These are phyloP conservation scores for Cavia porcellus DNA, from an alignment of 2,113 vertebrate species.

Conservation along the genomic window DNA sequence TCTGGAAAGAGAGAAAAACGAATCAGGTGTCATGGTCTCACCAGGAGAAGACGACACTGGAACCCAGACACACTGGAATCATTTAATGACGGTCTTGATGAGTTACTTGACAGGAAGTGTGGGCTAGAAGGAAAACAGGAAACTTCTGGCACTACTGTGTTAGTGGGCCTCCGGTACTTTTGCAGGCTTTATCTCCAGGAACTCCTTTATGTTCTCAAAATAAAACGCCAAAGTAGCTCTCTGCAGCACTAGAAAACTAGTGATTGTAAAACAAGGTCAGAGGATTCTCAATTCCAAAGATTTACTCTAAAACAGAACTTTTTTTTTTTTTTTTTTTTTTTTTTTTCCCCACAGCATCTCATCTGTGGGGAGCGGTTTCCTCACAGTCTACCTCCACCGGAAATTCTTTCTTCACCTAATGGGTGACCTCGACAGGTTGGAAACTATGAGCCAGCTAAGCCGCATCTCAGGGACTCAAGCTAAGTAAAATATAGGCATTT, in stretches of 20 bases:
- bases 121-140: background rate
- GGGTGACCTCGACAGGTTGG: no score
- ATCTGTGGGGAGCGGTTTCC: background rate
- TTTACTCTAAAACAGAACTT: background rate
- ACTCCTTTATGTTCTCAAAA: background rate
- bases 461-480: background rate
- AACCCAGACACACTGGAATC: background rate
- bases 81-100: background rate
- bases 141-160: background rate
- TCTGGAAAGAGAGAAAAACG: background rate
- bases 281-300: background rate
- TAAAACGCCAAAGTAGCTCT: background rate
- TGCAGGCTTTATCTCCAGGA: no score
- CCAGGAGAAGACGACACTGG: background rate
- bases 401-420: background rate
- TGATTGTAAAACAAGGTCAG: background rate
- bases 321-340: no score
- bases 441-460: background rate
- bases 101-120: background rate
- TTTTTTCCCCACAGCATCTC: background rate
- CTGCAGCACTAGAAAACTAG: background rate
- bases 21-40: background rate
- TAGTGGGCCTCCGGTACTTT: background rate
- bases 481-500: background rate
- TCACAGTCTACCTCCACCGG: background rate